phyloP scores from a whole-genome alignment of 2,113 vertebrate genomes.

The Macquaria ambigua region DNA sequence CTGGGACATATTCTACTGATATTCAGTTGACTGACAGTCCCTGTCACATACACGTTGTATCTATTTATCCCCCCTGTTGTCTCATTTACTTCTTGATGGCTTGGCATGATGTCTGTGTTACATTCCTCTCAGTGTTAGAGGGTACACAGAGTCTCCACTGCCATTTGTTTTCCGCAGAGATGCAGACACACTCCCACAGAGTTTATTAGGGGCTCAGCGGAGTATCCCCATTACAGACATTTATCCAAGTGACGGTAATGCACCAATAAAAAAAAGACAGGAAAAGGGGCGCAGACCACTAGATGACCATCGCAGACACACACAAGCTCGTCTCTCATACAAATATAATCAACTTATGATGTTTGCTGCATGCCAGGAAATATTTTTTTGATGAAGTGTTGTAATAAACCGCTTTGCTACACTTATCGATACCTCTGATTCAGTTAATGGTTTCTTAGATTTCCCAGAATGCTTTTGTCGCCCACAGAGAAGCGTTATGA shows the following conservation, averaged over 20 bases:
- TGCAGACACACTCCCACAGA: constrained; percentile 29
- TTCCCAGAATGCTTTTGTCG: constrained; percentile 43
- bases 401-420: constrained; percentile 21
- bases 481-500: neutral
- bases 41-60: neutral
- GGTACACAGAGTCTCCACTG: neutral
- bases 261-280: constrained; percentile 60
- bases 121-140: neutral
- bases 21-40: neutral
- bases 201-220: constrained; percentile 50
- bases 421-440: neutral
- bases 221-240: constrained; percentile 65
- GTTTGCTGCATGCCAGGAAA: constrained; percentile 30
- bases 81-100: neutral
- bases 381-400: constrained; percentile 35
- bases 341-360: constrained; percentile 35
- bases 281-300: constrained; percentile 36
- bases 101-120: neutral
- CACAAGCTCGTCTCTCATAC: neutral
- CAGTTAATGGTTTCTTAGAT: constrained; percentile 23
- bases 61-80: neutral
- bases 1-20: neutral
- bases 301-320: constrained; percentile 40
- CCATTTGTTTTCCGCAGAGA: constrained; percentile 26
- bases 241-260: constrained; percentile 76